Percentiles rank a stretch among this genome's conserved stretches.
These are phyloP conservation scores for Aphaenogaster rudis DNA, from an alignment of 1,140 invertebrate genomes.

Conservation along the genomic window DNA sequence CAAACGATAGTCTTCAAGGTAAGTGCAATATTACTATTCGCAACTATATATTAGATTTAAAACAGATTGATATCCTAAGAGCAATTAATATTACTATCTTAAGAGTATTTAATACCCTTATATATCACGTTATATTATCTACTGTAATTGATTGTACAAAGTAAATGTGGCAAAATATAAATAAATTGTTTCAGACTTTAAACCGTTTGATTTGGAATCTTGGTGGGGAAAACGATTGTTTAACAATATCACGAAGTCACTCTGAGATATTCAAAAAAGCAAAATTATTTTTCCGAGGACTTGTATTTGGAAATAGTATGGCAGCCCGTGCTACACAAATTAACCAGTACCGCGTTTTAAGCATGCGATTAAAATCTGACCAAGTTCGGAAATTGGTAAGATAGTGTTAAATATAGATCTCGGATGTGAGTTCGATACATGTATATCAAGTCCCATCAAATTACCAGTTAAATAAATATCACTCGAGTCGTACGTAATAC, in stretches of 20 bases:
- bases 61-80: slow-evolving; percentile 34
- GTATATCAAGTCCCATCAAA: not conserved
- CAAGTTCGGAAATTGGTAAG: slow-evolving; percentile 47
- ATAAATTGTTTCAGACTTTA: slow-evolving; percentile 89
- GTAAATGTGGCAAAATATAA: not conserved
- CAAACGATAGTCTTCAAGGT: slow-evolving; percentile 89
- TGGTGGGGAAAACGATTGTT: slow-evolving; percentile 95
- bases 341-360: slow-evolving; percentile 52
- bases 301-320: slow-evolving; percentile 57
- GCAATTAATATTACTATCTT: not conserved
- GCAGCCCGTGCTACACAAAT: slow-evolving; percentile 45
- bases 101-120: slow-evolving; percentile 48
- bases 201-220: slow-evolving; percentile 94
- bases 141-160: slow-evolving; percentile 16
- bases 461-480: slow-evolving; percentile 3
- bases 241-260: slow-evolving; percentile 92
- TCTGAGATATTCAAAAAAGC: slow-evolving; percentile 84
- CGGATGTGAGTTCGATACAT: slow-evolving; percentile 35
- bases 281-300: slow-evolving; percentile 45
- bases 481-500: not conserved
- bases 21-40: slow-evolving; percentile 44
- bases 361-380: slow-evolving; percentile 33
- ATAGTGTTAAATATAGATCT: slow-evolving; percentile 56
- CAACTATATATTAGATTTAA: slow-evolving; percentile 14
- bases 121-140: slow-evolving; percentile 22